Evolutionary conservation across 2,888 invertebrate genomes (phyloP), one percentile per base, ranked within the genome.

Genomic region (Acholoe squamosa): DNA sequence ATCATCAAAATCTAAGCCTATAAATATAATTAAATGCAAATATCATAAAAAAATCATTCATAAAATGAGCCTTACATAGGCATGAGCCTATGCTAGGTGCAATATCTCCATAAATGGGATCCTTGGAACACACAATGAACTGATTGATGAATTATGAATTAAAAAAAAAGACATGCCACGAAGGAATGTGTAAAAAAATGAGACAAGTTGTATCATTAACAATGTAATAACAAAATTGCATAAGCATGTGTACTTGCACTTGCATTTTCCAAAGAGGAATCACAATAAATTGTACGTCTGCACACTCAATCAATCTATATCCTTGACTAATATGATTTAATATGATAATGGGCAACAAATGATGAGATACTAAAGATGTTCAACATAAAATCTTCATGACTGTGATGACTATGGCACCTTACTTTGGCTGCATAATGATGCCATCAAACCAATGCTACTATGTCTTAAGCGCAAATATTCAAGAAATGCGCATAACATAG

Each of bases 1-100:
- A 61, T 61, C 61, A 61, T n/a, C 71, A 71, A 71, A 71, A 61
- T 71, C 31, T 71, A 71, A 28, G 28, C 71, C 71, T 71, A 71
- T 71, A 71, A 71, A 71, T 71, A 71, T 71, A 3, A 71, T 71
- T 43, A 43, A 43, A 43, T 43, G 43, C 43, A 43, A 43, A 43
- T 43, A 43, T 10, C 43, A 43, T 43, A 43, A 43, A n/a, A n/a
- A 61, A 61, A 61, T 61, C 61, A n/a, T n/a, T 61, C 61, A n/a
- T n/a, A 14, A 61, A 61, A 61, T 61, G 61, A 61, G 61, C n/a
- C 61, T 7, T 61, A 7, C 19, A 61, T 19, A 14, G 61, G n/a
- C 19, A 61, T 61, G 61, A n/a, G 5, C 43, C 43, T 43, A 43
- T 43, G 43, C 43, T n/a, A 61, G 22, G 61, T 61, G 61, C 22